These are phyloP conservation scores for Paracyclopina nana DNA, from an alignment of 1,140 invertebrate genomes.

Conservation along the genomic window DNA sequence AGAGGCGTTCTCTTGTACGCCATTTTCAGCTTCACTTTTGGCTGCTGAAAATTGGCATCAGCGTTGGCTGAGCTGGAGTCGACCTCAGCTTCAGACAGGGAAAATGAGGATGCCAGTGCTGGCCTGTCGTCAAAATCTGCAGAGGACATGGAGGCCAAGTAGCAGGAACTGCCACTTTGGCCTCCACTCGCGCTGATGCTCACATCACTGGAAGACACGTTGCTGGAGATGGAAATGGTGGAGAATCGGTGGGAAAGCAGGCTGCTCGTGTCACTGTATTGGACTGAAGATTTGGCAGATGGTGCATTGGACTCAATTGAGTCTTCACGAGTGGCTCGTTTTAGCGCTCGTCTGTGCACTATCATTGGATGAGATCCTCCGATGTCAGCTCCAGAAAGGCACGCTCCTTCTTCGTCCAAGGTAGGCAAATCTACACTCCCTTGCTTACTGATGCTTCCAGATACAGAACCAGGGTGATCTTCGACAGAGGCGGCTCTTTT, in stretches of 20 bases:
- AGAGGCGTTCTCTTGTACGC: constrained; percentile 19
- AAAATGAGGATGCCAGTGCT: constrained; percentile 8
- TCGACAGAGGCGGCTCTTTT: no score
- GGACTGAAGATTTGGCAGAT: constrained; percentile 15
- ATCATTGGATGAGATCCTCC: no score
- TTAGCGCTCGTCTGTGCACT: background rate
- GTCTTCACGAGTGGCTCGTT: constrained; percentile 9
- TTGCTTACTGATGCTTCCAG: no score
- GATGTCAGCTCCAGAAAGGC: no score
- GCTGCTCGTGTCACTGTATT: constrained; percentile 11
- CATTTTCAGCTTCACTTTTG: constrained; percentile 19
- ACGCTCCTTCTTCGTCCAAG: no score
- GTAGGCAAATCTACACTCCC: no score
- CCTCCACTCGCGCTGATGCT: constrained; percentile 5
- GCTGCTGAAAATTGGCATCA: constrained; percentile 5
- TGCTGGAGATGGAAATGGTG: constrained; percentile 15
- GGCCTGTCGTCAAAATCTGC: constrained; percentile 16
- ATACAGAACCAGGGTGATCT: no score
- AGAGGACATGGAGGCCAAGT: constrained; percentile 17
- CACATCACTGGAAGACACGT: constrained; percentile 15
- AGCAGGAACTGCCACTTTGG: constrained; percentile 14
- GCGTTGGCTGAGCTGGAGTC: constrained; percentile 4
- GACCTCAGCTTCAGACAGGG: constrained; percentile 3
- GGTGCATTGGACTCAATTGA: constrained; percentile 13
- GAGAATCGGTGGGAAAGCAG: constrained; percentile 13